These are phyloP conservation scores for Vombatus ursinus DNA, from an alignment of 2,113 vertebrate species.

Conservation along the genomic window DNA sequence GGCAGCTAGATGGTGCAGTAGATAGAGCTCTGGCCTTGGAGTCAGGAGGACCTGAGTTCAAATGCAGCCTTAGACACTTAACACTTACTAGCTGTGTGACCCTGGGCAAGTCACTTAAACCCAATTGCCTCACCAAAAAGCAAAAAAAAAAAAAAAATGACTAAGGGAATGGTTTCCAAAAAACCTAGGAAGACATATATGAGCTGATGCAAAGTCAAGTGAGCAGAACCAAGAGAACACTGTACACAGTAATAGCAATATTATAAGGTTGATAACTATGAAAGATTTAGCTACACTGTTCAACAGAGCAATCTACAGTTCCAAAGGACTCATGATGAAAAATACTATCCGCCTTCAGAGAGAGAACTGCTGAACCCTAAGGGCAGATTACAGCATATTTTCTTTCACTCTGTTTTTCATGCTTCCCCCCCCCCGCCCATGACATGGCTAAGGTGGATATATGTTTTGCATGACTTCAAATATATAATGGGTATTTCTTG, in stretches of 20 bases:
- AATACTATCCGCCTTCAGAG: not conserved
- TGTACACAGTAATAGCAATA: not conserved
- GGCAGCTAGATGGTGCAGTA: too few relatives aligned
- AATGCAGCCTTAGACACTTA: too few relatives aligned
- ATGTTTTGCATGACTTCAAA: not conserved
- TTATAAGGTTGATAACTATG: not conserved
- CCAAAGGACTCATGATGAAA: not conserved
- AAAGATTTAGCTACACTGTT: too few relatives aligned
- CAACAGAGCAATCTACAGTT: not conserved
- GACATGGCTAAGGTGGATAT: not conserved
- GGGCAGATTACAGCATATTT: not conserved
- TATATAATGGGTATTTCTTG: not conserved
- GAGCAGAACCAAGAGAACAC: not conserved
- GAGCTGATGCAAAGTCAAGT: not conserved
- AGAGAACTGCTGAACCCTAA: not conserved
- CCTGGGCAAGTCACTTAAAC: too few relatives aligned
- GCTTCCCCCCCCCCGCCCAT: not conserved
- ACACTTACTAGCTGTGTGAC: too few relatives aligned
- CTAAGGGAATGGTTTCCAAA: not conserved
- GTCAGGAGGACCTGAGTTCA: too few relatives aligned
- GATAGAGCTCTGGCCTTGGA: too few relatives aligned
- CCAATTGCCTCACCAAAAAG: too few relatives aligned
- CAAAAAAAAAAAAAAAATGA: not conserved
- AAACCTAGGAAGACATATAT: not conserved
- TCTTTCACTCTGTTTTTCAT: not conserved